Evolutionary conservation across 2,888 invertebrate genomes (phyloP), one percentile per base, ranked within the genome.

Genomic region (Metellina segmentata): DNA sequence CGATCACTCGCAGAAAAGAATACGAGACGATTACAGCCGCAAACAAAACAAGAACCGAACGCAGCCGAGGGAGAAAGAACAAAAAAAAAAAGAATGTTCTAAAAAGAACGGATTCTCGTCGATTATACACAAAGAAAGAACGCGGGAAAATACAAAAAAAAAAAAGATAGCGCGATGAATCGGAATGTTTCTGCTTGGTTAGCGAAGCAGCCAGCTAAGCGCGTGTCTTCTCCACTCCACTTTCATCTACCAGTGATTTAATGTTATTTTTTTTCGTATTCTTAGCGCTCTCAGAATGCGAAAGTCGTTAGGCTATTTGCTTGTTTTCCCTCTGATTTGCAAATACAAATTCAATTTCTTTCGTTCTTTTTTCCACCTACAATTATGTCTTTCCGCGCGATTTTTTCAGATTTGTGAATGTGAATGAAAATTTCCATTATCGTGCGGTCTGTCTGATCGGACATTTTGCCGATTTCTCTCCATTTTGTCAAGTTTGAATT

Each of bases 151-250:
- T 7, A 81, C 34, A 81, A 81, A 70, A 19, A 52, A 13, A 70
- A 69, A 19, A 85, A 9, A 20, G 75, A 52, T 34, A 75, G 70
- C 34, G 16, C 52, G 53, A 81, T 71, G 61, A 81, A 81, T 77
- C 71, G 79, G 90, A 79, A 79, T 90, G 90, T 90, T 90, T 90
- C 49, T 79, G 78, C 85, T 72, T 85, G 90, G 70, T 7, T 52
- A 72, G 20, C 78, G 85, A 49, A 71, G 90, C 90, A 71, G n/a
- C 9, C 53, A 61, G 71, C 53, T 48, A 16, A 34, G 52, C 89
- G 82, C 83, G 89, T 89, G 89, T 70, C 89, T 82, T 89, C 78
- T 71, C 9, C 71, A 53, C 7, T 20, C 52, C 34, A 34, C 34
- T 16, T 74, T n/a, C 79, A 53, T n/a, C 69, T 20, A n/a, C 77